Base-by-base conservation (phyloP, 2,113 vertebrate genomes). In the human region DNA sequence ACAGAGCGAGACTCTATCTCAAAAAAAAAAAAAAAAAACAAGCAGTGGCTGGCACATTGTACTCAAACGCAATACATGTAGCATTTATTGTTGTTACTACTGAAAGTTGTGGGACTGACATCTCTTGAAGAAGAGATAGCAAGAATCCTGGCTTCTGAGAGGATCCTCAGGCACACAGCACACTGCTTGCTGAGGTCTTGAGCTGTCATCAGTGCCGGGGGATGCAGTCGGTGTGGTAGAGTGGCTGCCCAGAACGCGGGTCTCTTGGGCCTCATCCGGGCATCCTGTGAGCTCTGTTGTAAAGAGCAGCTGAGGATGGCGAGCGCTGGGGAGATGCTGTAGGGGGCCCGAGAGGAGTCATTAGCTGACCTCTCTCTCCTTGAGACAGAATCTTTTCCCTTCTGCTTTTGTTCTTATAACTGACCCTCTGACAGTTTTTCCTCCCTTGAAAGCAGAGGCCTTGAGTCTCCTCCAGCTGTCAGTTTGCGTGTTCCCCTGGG, bases 11-110 rank as follows among this genome's bases (percentile, higher is more conserved):
- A 55, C 18, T 55, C 52, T 20, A 2, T 50, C 50, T 50, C 50
- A 16, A 4, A 14, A 50, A 50, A 50, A 50, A 55, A 6, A 7
- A 55, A 20, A 20, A 7, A 25, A 25, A 30, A 16, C 8, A 2
- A 6, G 61, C 61, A 30, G 61, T 1, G 27, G 73, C 83, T 0
- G 4, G 16, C 27, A 16, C 0, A 0, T 14, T 45, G 11, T 27
- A 8, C 11, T 16, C 16, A 11, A 40, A 4, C 9, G 18, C 27
- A 20, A 13, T 20, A 2, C 2, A 0, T 2, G 43, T 32, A 6
- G 8, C 10, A 3, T 50, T 30, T 59, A 10, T 35, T 45, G 27
- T 57, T 22, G 32, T 50, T 72, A 4, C 48, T 52, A 17, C 3
- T 17, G 38, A 27, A 35, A 32, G 2, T 6, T 16, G 23, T 3